Conservation (phyloP, 1,140 invertebrate genomes). For the Zaprionus gabonicus region DNA sequence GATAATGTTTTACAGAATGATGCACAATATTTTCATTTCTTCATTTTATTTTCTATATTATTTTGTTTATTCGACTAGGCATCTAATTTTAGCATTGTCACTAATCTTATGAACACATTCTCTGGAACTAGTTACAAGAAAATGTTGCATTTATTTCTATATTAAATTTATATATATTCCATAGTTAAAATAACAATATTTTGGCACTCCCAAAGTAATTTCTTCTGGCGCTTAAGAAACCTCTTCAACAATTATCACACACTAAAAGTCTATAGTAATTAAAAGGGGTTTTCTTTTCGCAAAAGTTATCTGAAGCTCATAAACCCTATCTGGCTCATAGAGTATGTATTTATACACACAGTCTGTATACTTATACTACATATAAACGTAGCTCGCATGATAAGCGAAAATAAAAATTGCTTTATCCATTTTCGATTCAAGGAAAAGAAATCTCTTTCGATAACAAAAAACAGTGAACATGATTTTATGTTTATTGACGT, state of each 20-base stretch:
- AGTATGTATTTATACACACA: neutral
- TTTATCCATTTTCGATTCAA: slow-evolving; percentile 20
- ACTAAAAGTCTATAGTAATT: neutral
- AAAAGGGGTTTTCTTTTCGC: neutral
- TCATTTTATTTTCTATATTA: too few species aligned
- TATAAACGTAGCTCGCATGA: neutral
- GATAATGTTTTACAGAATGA: too few species aligned
- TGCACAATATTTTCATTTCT: too few species aligned
- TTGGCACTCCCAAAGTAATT: too few species aligned
- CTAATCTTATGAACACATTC: too few species aligned
- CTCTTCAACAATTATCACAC: neutral
- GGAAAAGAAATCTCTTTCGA: slow-evolving; percentile 22
- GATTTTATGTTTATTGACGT: slow-evolving; percentile 14
- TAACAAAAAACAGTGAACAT: slow-evolving; percentile 26
- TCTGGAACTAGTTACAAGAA: too few species aligned
- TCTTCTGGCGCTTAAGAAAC: too few species aligned
- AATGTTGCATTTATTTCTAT: too few species aligned
- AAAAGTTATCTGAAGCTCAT: neutral
- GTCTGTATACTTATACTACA: neutral
- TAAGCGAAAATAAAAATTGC: slow-evolving; percentile 17
- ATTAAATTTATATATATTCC: too few species aligned
- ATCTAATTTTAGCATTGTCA: too few species aligned
- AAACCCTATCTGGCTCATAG: neutral
- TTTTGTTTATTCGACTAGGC: too few species aligned
- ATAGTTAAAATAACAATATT: too few species aligned